These are phyloP conservation scores for Idris sp. DNA, from an alignment of 1,140 invertebrate species.

Conservation along the genomic window DNA sequence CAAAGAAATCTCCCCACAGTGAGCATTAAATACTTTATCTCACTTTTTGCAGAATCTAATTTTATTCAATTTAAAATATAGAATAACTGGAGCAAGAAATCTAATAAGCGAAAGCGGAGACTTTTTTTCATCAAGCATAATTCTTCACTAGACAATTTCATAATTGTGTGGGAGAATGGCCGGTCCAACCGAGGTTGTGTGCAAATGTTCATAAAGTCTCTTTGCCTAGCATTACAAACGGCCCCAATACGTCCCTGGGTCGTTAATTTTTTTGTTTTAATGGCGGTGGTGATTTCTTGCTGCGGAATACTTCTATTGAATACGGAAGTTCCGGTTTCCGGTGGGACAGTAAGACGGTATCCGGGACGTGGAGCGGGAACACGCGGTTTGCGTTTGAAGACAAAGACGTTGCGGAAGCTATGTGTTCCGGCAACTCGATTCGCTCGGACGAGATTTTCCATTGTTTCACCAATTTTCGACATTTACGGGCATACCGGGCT, in stretches of 20 bases:
- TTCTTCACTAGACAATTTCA: no score
- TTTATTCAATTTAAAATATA: no score
- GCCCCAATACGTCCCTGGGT: conserved; percentile 37
- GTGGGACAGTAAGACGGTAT: conserved; percentile 58
- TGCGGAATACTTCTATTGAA: conserved; percentile 59
- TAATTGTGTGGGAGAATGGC: no score
- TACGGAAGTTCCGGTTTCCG: conserved; percentile 62
- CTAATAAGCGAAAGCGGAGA: no score
- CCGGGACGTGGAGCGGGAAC: conserved; percentile 24
- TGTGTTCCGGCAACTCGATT: conserved; percentile 60
- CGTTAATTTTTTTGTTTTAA: conserved; percentile 30
- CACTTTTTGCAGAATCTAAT: no score
- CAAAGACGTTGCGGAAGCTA: conserved; percentile 60
- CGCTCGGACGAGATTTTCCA: conserved; percentile 59
- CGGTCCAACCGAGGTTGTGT: not conserved
- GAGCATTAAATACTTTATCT: no score
- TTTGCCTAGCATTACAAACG: conserved; percentile 22
- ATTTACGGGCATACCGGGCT: conserved; percentile 44
- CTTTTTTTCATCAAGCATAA: no score
- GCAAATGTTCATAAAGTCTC: conserved; percentile 35
- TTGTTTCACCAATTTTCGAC: conserved; percentile 63
- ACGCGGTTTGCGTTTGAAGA: conserved; percentile 51
- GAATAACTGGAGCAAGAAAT: no score
- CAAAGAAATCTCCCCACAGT: no score
- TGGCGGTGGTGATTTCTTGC: conserved; percentile 39